These are phyloP conservation scores for Passerina amoena DNA, from an alignment of 2,113 vertebrate genomes.

Conservation along the genomic window DNA sequence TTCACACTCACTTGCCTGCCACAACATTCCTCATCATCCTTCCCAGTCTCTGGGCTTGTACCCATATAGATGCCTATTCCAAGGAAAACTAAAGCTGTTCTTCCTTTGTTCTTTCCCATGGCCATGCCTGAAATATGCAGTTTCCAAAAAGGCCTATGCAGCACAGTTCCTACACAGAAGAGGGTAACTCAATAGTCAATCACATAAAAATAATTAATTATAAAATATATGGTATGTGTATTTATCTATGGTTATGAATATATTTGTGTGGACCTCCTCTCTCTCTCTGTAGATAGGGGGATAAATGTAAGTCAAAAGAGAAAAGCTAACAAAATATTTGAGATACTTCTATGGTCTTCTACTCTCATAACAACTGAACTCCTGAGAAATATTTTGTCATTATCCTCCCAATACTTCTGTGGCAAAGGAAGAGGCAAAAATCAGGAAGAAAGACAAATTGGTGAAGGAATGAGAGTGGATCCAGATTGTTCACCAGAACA, in stretches of 20 bases:
- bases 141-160: neutral
- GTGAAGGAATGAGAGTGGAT: neutral
- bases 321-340: neutral
- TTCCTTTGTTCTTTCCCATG: neutral
- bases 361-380: neutral
- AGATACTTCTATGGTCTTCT: neutral
- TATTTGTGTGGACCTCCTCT: neutral
- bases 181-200: neutral
- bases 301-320: neutral
- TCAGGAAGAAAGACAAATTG: neutral
- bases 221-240: neutral
- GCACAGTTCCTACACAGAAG: neutral
- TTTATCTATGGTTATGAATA: neutral
- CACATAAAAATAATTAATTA: neutral
- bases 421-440: neutral
- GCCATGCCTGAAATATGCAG: neutral
- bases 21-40: neutral
- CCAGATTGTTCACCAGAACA: neutral
- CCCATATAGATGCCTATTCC: neutral
- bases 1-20: neutral
- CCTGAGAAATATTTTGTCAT: neutral
- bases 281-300: neutral
- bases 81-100: neutral
- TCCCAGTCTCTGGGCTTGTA: neutral
- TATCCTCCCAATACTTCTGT: neutral